These are phyloP conservation scores for Drosophila oshimai DNA, from an alignment of 1,140 invertebrate genomes.

Conservation along the genomic window DNA sequence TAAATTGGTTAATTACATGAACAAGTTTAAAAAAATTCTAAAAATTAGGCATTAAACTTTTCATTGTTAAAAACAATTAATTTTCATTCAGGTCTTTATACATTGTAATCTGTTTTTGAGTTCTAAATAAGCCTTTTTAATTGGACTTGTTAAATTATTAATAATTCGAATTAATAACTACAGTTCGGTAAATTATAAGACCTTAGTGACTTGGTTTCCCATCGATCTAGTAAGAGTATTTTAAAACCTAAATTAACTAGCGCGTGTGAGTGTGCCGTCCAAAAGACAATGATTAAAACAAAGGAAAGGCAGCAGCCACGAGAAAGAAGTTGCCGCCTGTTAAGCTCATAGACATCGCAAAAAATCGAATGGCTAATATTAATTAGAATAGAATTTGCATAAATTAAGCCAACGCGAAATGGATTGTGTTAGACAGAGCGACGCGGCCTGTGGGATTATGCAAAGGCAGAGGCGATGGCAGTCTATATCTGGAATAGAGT, in stretches of 20 bases:
- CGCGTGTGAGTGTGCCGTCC: constrained; percentile 42
- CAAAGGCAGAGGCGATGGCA: constrained; percentile 8
- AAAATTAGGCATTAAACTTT: no score
- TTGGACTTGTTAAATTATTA: no score
- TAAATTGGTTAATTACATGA: no score
- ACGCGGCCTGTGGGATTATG: constrained; percentile 50
- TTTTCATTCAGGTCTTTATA: no score
- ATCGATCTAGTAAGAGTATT: background rate
- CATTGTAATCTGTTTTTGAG: no score
- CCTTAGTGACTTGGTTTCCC: background rate
- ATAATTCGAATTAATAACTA: no score
- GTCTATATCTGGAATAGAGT: background rate
- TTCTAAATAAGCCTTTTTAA: no score
- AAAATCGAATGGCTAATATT: constrained; percentile 61
- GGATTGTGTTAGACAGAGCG: constrained; percentile 75
- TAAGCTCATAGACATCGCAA: constrained; percentile 22
- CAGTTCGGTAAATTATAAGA: no score
- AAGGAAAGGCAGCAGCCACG: constrained; percentile 52
- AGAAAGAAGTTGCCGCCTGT: constrained; percentile 59
- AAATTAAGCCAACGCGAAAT: constrained; percentile 55
- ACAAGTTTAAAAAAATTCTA: no score
- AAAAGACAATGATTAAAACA: constrained; percentile 10
- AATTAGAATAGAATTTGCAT: constrained; percentile 79
- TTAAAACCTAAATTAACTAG: constrained; percentile 58
- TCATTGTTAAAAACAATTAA: no score